Evolutionary conservation across 2,888 invertebrate genomes (phyloP).

Genomic region (Noctua comes): DNA sequence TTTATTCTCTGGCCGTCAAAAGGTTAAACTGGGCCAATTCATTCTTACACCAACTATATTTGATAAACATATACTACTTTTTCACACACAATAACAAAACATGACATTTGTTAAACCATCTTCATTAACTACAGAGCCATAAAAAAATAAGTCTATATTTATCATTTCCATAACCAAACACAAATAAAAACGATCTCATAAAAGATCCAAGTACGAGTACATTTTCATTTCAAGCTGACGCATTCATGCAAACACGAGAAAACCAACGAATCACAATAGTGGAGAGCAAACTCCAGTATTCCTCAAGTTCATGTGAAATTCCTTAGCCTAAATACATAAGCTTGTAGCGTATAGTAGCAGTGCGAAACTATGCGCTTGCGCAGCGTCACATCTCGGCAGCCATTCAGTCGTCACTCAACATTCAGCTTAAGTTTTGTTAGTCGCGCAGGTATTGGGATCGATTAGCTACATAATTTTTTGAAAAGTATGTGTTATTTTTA

Average conservation of each 20-base stretch:
- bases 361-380: conserved; percentile 62
- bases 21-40: background rate
- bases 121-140: background rate
- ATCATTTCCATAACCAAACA: conserved; percentile 15
- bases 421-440: conserved; percentile 64
- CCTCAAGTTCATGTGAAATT: conserved; percentile 61
- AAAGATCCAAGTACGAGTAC: background rate
- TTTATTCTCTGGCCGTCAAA: too few species aligned
- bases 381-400: conserved; percentile 65
- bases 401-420: conserved; percentile 80
- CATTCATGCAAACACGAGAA: conserved; percentile 18
- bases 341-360: conserved; percentile 38
- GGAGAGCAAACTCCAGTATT: conserved; percentile 37
- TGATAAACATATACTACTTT: background rate
- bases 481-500: background rate
- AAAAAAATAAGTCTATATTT: conserved; percentile 16
- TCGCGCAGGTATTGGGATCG: conserved; percentile 54
- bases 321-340: conserved; percentile 60
- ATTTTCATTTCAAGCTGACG: background rate
- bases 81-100: background rate
- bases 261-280: conserved; percentile 31
- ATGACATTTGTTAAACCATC: background rate
- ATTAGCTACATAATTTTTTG: conserved; percentile 21
- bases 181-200: conserved; percentile 4
- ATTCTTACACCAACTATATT: background rate